Base-by-base conservation (phyloP, 2,888 invertebrate species). In the Cryptus viduatorius region DNA sequence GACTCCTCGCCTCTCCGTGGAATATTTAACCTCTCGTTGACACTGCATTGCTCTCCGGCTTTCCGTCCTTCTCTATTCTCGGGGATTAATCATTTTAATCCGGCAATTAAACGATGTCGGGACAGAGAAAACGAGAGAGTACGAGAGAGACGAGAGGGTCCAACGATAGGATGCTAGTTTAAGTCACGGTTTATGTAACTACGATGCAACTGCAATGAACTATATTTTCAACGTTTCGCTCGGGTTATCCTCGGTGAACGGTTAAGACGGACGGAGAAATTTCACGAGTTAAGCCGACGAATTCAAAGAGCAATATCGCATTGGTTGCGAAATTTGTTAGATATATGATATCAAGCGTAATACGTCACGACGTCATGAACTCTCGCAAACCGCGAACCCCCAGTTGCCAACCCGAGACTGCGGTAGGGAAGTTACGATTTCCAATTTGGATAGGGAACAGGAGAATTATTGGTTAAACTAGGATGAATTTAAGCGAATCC, bases 21-120 rank as follows among this genome's bases (percentile, higher is more conserved):
- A 71, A 83, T 83, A 75, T 79, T 83, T 75, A 75, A 83, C 79
- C 79, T 71, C 75, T 75, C 79, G 79, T 75, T 75, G 75, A 71
- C 75, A 71, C 69, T 53, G 65, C 75, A 64, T 61, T 64, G 75
- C 78, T 65, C 48, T 44, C 61, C 65, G 19, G 67, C 37, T 46
- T 46, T 24, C 42, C 19, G 46, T n/a, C 4, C 37, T 44, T 19
- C 16, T 56, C 16, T 19, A 12, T 24, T 56, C 53, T 56, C 56
- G 14, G 29, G 72, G 67, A 80, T 77, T 84, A 80, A 79, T 83
- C 61, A 75, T 79, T 83, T 79, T 79, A 79, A 79, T 79, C 83
- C 65, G 53, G 59, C 79, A 71, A 79, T 79, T 79, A 75, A 79
- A 73, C 79, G 64, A 31, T 46, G 42, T 59, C 77, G 65, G 5